These are phyloP conservation scores for Halictus rubicundus DNA, from an alignment of 1,140 invertebrate species.

Conservation along the genomic window DNA sequence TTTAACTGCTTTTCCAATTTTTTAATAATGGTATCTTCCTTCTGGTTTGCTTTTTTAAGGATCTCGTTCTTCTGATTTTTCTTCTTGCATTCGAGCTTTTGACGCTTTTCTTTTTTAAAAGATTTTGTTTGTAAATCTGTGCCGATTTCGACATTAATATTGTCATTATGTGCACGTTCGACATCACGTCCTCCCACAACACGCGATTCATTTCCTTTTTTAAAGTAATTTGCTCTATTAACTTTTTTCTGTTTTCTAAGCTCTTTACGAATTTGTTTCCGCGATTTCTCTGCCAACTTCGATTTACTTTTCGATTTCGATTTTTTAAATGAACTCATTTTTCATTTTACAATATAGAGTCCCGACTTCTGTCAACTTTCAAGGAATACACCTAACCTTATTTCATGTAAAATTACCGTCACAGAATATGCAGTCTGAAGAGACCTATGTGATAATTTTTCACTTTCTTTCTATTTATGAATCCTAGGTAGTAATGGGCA, in stretches of 20 bases:
- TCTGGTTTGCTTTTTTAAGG: conserved; percentile 81
- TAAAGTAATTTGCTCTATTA: conserved; percentile 78
- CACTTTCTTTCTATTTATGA: too few species aligned
- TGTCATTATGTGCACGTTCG: conserved; percentile 52
- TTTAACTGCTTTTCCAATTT: conserved; percentile 92
- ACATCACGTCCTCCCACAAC: conserved; percentile 51
- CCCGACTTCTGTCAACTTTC: neutral
- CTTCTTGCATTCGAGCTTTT: conserved; percentile 44
- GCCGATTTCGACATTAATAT: conserved; percentile 35
- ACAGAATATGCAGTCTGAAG: too few species aligned
- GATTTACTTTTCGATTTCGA: conserved; percentile 8
- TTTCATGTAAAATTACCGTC: neutral
- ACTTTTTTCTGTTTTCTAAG: conserved; percentile 81
- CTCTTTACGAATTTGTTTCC: conserved; percentile 84
- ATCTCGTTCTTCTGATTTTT: conserved; percentile 64
- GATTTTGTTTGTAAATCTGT: conserved; percentile 1
- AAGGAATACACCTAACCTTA: neutral
- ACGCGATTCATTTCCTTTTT: conserved; percentile 37
- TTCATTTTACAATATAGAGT: neutral
- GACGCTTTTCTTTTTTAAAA: conserved; percentile 30
- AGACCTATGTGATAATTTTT: too few species aligned
- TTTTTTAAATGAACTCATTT: conserved; percentile 18
- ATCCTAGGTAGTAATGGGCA: too few species aligned
- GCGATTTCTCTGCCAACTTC: conserved; percentile 70
- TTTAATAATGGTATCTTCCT: conserved; percentile 90